These are phyloP conservation scores for Cotesia glomerata DNA, from an alignment of 1,140 invertebrate species.

Conservation along the genomic window DNA sequence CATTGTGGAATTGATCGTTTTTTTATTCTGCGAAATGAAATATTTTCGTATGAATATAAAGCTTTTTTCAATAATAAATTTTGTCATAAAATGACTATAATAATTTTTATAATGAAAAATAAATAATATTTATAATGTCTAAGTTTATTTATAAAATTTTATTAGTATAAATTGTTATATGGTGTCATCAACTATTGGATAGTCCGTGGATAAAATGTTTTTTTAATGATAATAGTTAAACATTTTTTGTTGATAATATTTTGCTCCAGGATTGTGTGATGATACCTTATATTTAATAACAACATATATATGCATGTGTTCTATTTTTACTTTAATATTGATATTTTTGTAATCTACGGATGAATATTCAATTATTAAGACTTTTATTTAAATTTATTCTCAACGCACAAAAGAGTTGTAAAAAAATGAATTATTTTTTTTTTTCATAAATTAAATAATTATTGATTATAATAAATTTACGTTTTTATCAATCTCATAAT, in stretches of 20 bases:
- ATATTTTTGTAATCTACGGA: neutral
- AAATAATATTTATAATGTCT: neutral
- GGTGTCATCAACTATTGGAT: neutral
- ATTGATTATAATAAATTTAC: too few relatives aligned
- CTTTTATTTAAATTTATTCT: too few relatives aligned
- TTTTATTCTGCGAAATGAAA: slow-evolving; percentile 41
- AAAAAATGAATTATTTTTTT: too few relatives aligned
- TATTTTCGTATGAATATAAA: slow-evolving; percentile 28
- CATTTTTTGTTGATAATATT: too few relatives aligned
- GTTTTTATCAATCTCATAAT: too few relatives aligned
- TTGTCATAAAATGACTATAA: slow-evolving; percentile 58
- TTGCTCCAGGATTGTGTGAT: too few relatives aligned
- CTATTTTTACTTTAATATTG: neutral
- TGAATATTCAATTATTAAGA: neutral
- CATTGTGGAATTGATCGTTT: slow-evolving; percentile 53
- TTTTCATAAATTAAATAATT: too few relatives aligned
- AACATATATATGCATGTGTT: neutral
- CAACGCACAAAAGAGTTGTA: too few relatives aligned
- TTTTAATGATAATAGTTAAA: too few relatives aligned
- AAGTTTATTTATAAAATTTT: neutral
- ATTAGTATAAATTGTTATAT: neutral
- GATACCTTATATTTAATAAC: too few relatives aligned
- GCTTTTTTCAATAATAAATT: slow-evolving; percentile 36
- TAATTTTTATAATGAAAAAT: slow-evolving; percentile 44
- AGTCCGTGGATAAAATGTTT: too few relatives aligned